Evolutionary conservation across 2,888 invertebrate species (phyloP), one percentile per base, ranked within the genome.

Genomic region (Hipparchia semele): DNA sequence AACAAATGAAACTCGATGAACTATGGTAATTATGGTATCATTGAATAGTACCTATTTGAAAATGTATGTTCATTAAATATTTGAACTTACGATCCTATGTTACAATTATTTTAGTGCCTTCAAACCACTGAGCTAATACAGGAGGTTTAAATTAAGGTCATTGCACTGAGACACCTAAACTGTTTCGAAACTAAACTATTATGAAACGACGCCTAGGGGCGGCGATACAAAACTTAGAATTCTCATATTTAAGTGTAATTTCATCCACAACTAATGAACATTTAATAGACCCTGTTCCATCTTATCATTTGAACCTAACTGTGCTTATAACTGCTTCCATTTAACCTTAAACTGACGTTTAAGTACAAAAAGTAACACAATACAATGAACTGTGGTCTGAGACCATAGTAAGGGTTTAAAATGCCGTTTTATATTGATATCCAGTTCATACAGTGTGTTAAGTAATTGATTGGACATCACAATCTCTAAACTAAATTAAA

Each of bases 211-310:
- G 68, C 64, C 73, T 64, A 62, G 64, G 70, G 73, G 65, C 72
- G 70, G 70, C 53, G 46, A 73, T 72, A 75, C 75, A 75, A 76
- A 73, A 75, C 72, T 74, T 70, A 64, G 56, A 76, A 85, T 89
- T 89, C 90, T 83, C 89, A 90, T 86, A 83, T 84, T 90, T 88
- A 89, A 79, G 81, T 84, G 80, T 87, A 88, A 88, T 89, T 85
- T 84, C 13, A 77, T 60, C 81, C 74, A 74, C 78, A 74, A 79
- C 87, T 89, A 87, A 90, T 86, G 90, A 86, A 85, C 82, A 87
- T 89, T 87, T 90, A 90, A 90, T 88, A 82, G 87, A 77, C 72
- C 81, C 76, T 71, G 71, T 79, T 82, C 83, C 82, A 85, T 83
- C 81, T 83, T 83, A 86, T 82, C 82, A 80, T 84, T 84, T 81